phyloP scores from a whole-genome alignment of 2,113 vertebrate genomes.

The Dolichallabes microphthalmus region DNA sequence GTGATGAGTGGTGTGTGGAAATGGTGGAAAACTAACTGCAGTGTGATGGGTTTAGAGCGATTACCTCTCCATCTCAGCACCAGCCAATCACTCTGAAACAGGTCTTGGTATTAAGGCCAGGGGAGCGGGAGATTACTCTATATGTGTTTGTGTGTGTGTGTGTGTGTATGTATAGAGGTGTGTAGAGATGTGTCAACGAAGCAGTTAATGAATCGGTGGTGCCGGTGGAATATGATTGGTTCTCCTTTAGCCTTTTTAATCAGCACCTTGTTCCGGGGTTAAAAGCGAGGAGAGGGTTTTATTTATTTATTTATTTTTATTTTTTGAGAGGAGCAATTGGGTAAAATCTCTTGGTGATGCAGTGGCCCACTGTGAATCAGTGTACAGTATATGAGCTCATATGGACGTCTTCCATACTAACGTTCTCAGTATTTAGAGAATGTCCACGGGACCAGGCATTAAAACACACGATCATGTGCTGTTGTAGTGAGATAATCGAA shows the following conservation, averaged over 20 bases:
- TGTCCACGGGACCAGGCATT: background rate
- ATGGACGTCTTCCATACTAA: too few relatives aligned
- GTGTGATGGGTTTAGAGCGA: constrained; percentile 15
- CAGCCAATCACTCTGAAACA: constrained; percentile 48
- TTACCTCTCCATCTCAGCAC: constrained; percentile 25
- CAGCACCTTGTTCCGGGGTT: background rate
- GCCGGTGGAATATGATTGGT: constrained; percentile 26
- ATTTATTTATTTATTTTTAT: background rate
- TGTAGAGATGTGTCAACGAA: constrained; percentile 20
- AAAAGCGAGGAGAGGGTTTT: background rate
- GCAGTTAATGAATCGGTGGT: constrained; percentile 18
- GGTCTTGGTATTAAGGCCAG: constrained; percentile 59
- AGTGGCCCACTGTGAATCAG: background rate
- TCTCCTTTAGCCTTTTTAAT: constrained; percentile 19
- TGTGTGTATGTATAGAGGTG: constrained; percentile 30
- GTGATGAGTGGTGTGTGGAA: constrained; percentile 5
- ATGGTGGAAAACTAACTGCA: constrained; percentile 15
- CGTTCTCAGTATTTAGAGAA: background rate
- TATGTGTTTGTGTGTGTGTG: constrained; percentile 24
- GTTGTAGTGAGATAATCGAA: background rate
- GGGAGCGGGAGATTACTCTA: constrained; percentile 23
- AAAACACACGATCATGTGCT: background rate
- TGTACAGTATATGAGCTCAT: too few relatives aligned
- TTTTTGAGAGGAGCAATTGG: background rate
- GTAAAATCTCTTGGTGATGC: background rate